Evolutionary conservation across 1,140 invertebrate species (phyloP), one percentile per base, ranked within the genome.

Genomic region (Dinoponera quadriceps): DNA sequence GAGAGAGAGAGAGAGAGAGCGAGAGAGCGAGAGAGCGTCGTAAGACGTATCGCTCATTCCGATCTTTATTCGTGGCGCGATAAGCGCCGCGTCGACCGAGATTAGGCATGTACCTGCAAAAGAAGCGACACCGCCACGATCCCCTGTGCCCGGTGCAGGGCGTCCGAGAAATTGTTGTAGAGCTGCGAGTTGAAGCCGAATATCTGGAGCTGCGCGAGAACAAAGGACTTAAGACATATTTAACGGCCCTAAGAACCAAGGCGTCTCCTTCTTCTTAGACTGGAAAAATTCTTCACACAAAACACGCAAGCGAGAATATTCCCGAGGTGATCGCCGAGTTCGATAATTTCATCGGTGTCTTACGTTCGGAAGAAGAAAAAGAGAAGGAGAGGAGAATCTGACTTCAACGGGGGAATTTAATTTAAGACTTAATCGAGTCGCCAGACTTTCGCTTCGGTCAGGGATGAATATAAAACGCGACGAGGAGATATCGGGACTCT

Each of bases 101-200:
- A 85, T 92, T 90, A 75, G 82, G 73, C 89, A 92, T 94, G 95
- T 95, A 98, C 98, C 96, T 98, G 97, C 85, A 98, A 94, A 68
- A 99, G 95, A 83, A 99, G 95, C 68, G 98, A 98, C 89, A 98
- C 96, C 51, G 97, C 97, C 65, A 98, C 97, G 89, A 98, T 96
- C 86, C 98, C 98, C 94, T 98, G 98, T 80, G 98, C 97, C 94
- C 97, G 96, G 92, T 98, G 96, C 82, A 98, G 94, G 71, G 98
- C 98, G 93, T 98, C 97, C 54, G 97, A 97, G 94, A 98, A 97
- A 95, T 98, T 98, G 89, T 96, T 96, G 95, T 98, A 99, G 72
- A 99, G 95, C 93, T 98, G 97, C 77, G 97, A 98, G 95, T 99
- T 99, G 96, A 98, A 99, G 88, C 98, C 97, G 94, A 98, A 97